These are phyloP conservation scores for Tyrophagus putrescentiae DNA, from an alignment of 1,140 invertebrate species.

Conservation along the genomic window DNA sequence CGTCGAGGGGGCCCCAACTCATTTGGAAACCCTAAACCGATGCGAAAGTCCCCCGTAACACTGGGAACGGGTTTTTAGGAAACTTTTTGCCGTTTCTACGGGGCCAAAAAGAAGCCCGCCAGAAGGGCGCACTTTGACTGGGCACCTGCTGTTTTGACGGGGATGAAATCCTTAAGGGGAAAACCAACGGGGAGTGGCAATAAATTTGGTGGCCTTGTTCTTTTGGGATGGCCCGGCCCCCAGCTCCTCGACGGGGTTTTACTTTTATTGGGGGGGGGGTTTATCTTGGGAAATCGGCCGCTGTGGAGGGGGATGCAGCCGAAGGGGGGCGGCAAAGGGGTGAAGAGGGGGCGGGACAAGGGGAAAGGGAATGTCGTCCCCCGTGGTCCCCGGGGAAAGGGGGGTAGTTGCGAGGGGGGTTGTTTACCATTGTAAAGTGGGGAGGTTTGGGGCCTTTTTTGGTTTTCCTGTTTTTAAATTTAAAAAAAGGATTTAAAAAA, in stretches of 20 bases:
- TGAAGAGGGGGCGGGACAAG: conserved; percentile 81
- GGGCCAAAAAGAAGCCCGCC: conserved; percentile 16
- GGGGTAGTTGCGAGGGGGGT: conserved; percentile 49
- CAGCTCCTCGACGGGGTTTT: conserved; percentile 13
- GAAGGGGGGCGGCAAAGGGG: conserved; percentile 61
- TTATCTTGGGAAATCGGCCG: background rate
- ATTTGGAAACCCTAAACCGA: conserved; percentile 24
- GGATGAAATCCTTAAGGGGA: conserved; percentile 20
- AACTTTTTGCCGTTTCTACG: conserved; percentile 9
- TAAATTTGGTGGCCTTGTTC: conserved; percentile 13
- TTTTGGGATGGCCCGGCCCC: conserved; percentile 13
- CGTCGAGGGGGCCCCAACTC: conserved; percentile 16
- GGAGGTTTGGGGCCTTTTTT: conserved; percentile 69
- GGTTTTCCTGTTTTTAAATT: too few species aligned
- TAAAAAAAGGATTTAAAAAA: too few species aligned
- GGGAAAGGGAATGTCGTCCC: conserved; percentile 40
- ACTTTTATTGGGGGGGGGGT: conserved; percentile 10
- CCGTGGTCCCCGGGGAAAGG: conserved; percentile 38
- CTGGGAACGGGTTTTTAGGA: conserved; percentile 7
- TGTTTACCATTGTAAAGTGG: conserved; percentile 72
- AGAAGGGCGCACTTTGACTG: background rate
- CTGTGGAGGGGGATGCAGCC: conserved; percentile 43
- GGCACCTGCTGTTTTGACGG: conserved; percentile 4
- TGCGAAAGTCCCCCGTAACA: conserved; percentile 10
- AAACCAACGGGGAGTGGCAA: conserved; percentile 21